phyloP scores from a whole-genome alignment of 2,888 invertebrate genomes.

The Lepidochitona cinerea region DNA sequence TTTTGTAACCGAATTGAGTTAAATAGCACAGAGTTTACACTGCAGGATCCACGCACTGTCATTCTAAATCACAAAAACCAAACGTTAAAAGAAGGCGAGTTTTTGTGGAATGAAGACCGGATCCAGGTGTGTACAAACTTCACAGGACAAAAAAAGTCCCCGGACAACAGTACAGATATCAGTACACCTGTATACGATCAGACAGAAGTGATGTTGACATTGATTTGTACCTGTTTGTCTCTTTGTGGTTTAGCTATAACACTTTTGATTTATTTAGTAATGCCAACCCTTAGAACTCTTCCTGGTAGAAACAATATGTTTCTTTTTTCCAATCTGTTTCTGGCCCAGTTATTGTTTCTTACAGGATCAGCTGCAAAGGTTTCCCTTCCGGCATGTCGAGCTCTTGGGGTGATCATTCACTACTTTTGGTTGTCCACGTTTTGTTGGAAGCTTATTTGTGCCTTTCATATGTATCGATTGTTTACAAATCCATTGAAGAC shows the following conservation, averaged over 20 bases:
- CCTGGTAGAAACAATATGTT: conserved; percentile 5
- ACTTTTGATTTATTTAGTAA: not conserved
- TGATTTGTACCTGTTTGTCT: conserved; percentile 1
- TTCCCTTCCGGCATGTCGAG: not conserved
- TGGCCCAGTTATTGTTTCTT: conserved; percentile 3
- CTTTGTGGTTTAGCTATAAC: not conserved
- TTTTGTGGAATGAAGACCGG: too few species aligned
- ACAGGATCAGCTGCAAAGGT: not conserved
- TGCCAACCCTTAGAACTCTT: not conserved
- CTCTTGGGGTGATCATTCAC: not conserved
- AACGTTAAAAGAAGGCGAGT: not conserved
- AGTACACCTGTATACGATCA: not conserved
- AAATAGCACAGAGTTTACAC: not conserved
- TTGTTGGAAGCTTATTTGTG: not conserved
- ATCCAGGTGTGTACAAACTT: not conserved
- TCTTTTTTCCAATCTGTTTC: not conserved
- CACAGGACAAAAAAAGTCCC: not conserved
- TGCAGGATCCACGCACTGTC: not conserved
- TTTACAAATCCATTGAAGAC: not conserved
- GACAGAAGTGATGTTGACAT: not conserved
- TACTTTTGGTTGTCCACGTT: conserved; percentile 7
- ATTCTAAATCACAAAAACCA: not conserved
- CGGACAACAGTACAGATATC: not conserved
- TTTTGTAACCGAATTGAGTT: not conserved
- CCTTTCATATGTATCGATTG: not conserved